A percentile compares a stretch with the other conserved stretches of the same genome.
These are phyloP conservation scores for Andrena flavipes DNA, from an alignment of 2,888 invertebrate species.

Conservation along the genomic window DNA sequence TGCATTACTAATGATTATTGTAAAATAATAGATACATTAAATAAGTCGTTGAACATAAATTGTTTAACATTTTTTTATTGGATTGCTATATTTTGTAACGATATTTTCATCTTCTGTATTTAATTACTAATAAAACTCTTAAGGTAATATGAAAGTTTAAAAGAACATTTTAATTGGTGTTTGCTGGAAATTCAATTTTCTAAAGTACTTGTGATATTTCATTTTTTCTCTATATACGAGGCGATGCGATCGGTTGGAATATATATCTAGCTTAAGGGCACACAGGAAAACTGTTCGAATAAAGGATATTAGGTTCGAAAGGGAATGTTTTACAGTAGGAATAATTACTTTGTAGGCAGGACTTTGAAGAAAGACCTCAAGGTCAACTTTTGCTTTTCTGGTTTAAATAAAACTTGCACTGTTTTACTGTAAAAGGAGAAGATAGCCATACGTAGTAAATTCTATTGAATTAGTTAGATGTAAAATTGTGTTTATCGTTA, in stretches of 20 bases:
- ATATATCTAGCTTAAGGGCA: neutral
- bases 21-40: slow-evolving; percentile 29
- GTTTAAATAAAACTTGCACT: too few species aligned
- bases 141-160: slow-evolving; percentile 8
- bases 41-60: slow-evolving; percentile 38
- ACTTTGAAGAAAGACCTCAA: neutral
- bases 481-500: too few species aligned
- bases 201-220: slow-evolving; percentile 21
- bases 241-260: neutral
- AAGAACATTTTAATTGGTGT: slow-evolving; percentile 23
- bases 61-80: slow-evolving; percentile 44
- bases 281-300: neutral
- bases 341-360: neutral
- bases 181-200: slow-evolving; percentile 23
- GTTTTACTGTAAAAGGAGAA: too few species aligned
- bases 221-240: slow-evolving; percentile 14
- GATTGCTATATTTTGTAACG: slow-evolving; percentile 61
- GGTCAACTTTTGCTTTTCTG: neutral
- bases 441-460: too few species aligned
- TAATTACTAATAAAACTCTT: slow-evolving; percentile 40
- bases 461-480: too few species aligned
- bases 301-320: neutral
- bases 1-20: slow-evolving; percentile 22
- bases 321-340: neutral
- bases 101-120: slow-evolving; percentile 57